Evolutionary conservation across 1,140 invertebrate species (phyloP), one percentile per base, ranked within the genome.

Genomic region (Drosophila paulistorum): DNA sequence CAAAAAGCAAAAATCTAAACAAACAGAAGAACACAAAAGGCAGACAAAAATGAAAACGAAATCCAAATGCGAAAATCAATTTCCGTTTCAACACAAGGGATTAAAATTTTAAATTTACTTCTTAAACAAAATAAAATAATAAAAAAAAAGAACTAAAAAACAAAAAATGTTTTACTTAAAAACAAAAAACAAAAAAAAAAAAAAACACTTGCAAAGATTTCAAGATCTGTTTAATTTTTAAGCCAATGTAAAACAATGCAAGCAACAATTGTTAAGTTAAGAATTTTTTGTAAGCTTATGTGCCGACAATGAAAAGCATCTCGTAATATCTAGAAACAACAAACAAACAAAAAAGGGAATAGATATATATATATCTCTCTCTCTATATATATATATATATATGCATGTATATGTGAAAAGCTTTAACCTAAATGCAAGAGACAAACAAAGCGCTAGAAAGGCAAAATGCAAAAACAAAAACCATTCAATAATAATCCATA

Each of bases 1-100:
- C 57, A 45, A 10, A 30, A 30, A 39, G 7, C 48, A 20, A 26
- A 7, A 45, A 48, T 39, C 26, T 61, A 57, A 57, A 42, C 17
- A 10, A 64, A 33, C 1, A 51, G 57, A 51, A 55, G 7, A 6
- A 45, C 26, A 39, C 55, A 65, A 70, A 35, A 30, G 37, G 37
- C 30, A 61, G n/a, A 14, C 23, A 23, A 9, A 37, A 37, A 9
- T 10, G 10, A 51, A 51, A 51, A 51, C 57, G 14, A 59, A 23
- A 48, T 48, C 66, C 61, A 69, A 61, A 64, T 62, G 39, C 59
- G 62, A 35, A 69, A 61, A 62, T 74, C 51, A 68, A 65, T 60
- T 42, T 65, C 65, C 68, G 82, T 87, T 87, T 80, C 77, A 83
- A 87, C 82, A 85, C 83, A 87, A 87, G 83, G 83, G 83, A 87